phyloP scores from a whole-genome alignment of 1,140 invertebrate genomes.

The Oncopodura yosiiana region DNA sequence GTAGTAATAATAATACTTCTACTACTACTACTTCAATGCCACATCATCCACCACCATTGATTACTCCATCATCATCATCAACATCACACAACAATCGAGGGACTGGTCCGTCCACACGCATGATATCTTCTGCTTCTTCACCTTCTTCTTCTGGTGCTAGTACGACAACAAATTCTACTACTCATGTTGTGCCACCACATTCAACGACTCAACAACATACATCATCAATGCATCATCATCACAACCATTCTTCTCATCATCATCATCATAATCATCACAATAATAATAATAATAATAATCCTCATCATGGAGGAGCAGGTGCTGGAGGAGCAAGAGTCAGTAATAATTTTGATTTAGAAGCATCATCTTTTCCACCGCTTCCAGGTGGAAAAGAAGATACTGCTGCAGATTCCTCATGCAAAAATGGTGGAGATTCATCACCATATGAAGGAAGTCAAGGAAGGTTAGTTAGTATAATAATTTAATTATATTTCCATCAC shows the following conservation, averaged over 20 bases:
- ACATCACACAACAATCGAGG: no score
- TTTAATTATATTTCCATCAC: background rate
- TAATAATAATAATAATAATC: constrained; percentile 6
- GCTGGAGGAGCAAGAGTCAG: constrained; percentile 4
- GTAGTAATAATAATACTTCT: no score
- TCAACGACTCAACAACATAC: no score
- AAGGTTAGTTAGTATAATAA: background rate
- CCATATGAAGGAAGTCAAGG: constrained; percentile 30
- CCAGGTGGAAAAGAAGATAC: no score
- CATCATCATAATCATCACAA: constrained; percentile 1
- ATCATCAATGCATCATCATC: no score
- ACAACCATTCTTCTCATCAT: background rate
- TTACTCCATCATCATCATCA: constrained; percentile 6
- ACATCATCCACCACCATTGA: background rate
- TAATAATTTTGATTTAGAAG: constrained; percentile 64
- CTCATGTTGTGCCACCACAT: constrained; percentile 19
- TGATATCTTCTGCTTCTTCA: no score
- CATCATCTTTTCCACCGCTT: constrained; percentile 61
- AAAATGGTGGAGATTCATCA: constrained; percentile 32
- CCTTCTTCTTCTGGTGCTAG: no score
- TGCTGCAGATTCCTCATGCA: constrained; percentile 35
- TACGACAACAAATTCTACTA: background rate
- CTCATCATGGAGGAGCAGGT: background rate
- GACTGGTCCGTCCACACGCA: constrained; percentile 30
- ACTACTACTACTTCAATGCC: background rate